phyloP scores from a whole-genome alignment of 2,113 vertebrate species.

The Lophius piscatorius region DNA sequence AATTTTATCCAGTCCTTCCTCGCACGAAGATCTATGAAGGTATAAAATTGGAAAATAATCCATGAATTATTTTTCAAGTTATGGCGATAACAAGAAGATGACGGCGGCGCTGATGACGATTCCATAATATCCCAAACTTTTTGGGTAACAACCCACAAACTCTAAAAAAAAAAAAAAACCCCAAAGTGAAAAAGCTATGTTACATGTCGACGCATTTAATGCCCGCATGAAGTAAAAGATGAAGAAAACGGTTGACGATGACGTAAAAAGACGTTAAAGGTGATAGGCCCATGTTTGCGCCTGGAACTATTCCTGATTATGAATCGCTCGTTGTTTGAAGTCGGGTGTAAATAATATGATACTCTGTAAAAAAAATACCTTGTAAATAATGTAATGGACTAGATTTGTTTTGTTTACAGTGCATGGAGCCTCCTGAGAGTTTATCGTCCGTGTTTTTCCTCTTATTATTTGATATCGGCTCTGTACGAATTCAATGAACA shows the following conservation, averaged over 20 bases:
- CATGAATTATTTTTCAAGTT: too few species aligned
- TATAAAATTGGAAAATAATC: too few species aligned
- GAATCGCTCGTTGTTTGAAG: slow-evolving; percentile 20
- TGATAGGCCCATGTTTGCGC: slow-evolving; percentile 38
- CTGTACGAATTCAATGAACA: slow-evolving; percentile 49
- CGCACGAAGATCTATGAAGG: too few species aligned
- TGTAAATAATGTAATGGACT: slow-evolving; percentile 57
- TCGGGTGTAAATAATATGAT: slow-evolving; percentile 54
- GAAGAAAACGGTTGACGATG: neutral
- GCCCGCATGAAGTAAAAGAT: neutral
- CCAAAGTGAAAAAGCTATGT: too few species aligned
- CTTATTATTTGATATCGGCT: slow-evolving; percentile 52
- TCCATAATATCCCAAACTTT: too few species aligned
- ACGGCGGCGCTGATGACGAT: too few species aligned
- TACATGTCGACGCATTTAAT: too few species aligned
- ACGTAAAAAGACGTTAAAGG: slow-evolving; percentile 11
- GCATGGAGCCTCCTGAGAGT: slow-evolving; percentile 27
- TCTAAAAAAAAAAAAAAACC: too few species aligned
- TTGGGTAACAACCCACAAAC: too few species aligned
- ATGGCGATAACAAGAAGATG: too few species aligned
- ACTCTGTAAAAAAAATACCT: slow-evolving; percentile 46
- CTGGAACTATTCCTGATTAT: slow-evolving; percentile 9
- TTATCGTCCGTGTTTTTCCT: slow-evolving; percentile 56
- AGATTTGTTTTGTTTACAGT: slow-evolving; percentile 65
- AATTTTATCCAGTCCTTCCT: too few species aligned